Evolutionary conservation across 2,888 invertebrate species (phyloP), one percentile per base, ranked within the genome.

Genomic region (Acleris sparsana): DNA sequence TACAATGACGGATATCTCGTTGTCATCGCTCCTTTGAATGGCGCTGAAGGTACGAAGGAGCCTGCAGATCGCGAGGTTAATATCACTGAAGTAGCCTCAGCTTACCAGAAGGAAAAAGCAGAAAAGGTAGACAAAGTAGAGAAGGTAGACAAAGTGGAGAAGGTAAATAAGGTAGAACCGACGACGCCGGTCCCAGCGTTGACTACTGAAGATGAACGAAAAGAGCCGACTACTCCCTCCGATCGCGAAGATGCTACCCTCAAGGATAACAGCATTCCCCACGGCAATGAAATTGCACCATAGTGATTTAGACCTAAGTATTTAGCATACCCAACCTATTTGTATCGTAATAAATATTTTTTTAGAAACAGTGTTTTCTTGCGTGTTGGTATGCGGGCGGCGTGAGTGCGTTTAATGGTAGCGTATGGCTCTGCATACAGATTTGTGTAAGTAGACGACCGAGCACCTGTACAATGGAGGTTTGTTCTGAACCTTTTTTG

Each of bases 331-430:
- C 82, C 86, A 84, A 84, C 76, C 76, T 84, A 86, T 69, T 66
- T 69, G 86, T 88, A 89, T 87, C 88, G 76, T 87, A 92, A 92
- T 90, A 91, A 91, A 91, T 84, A 84, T 86, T 80, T 86, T 87
- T 78, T 79, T 80, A 76, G 77, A 70, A 67, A 53, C 70, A 79
- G 83, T 84, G 85, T 86, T 87, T 80, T 79, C 72, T 79, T 75
- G 60, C 77, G 73, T 74, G 75, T 79, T 74, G 72, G 80, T 76
- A 82, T 82, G 83, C 81, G 75, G 72, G 71, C 63, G 70, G 75
- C 77, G 77, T 69, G 63, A 71, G 70, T 68, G 72, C 71, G 51
- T 74, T 57, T 63, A 63, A 60, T 67, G 63, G 46, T 18, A 17
- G 46, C 20, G 53, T 25, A 25, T 59, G 62, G 60, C 33, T 59